Evolutionary conservation across 2,113 vertebrate genomes (phyloP).

Genomic region (Nothocercus julius): DNA sequence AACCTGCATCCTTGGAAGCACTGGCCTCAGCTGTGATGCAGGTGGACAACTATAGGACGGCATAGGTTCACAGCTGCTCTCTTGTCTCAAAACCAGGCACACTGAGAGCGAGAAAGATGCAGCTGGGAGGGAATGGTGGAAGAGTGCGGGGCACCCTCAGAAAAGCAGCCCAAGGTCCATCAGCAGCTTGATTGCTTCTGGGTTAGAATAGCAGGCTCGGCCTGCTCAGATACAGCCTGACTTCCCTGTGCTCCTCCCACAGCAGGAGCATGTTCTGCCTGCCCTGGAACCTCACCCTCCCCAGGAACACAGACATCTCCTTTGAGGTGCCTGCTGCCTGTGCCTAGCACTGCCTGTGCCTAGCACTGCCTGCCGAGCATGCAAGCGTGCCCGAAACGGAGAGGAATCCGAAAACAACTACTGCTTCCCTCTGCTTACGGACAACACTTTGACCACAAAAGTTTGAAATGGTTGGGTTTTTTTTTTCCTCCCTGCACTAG

Average conservation of each 20-base stretch:
- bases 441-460: background rate
- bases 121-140: background rate
- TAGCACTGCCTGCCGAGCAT: background rate
- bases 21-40: background rate
- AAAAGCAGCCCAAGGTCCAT: background rate
- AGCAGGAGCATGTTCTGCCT: slow-evolving; percentile 72
- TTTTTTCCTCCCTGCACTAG: background rate
- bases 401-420: background rate
- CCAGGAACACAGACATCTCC: background rate
- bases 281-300: slow-evolving; percentile 63
- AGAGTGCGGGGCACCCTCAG: background rate
- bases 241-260: slow-evolving; percentile 44
- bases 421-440: background rate
- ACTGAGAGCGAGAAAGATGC: background rate
- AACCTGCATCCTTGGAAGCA: background rate
- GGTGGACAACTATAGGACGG: background rate
- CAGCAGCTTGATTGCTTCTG: background rate
- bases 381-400: background rate
- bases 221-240: background rate
- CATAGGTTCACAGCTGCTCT: background rate
- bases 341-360: slow-evolving; percentile 38
- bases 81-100: background rate
- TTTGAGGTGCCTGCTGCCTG: slow-evolving; percentile 39
- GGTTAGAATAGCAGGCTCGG: background rate
- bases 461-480: background rate